These are phyloP conservation scores for Portunus trituberculatus DNA, from an alignment of 1,140 invertebrate species.

Conservation along the genomic window DNA sequence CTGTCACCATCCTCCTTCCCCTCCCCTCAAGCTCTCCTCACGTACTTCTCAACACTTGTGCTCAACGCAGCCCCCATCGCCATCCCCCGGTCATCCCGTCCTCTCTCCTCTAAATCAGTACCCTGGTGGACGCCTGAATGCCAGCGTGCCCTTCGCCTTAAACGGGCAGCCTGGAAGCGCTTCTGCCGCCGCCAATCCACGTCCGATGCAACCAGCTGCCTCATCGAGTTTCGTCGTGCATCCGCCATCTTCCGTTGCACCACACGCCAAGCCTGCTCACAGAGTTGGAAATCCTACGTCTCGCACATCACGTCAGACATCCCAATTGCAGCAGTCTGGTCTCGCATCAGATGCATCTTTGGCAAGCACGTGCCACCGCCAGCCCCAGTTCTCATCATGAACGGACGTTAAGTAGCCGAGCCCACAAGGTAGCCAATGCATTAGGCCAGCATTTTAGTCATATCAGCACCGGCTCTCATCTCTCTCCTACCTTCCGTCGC, in stretches of 20 bases:
- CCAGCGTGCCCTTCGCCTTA: neutral
- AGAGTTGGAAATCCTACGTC: neutral
- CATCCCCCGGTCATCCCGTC: neutral
- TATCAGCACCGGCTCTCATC: no score
- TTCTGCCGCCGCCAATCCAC: neutral
- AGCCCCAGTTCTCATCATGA: neutral
- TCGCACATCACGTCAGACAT: neutral
- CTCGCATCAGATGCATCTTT: neutral
- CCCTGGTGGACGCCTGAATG: conserved; percentile 11
- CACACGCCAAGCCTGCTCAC: neutral
- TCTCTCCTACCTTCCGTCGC: neutral
- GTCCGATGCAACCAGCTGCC: neutral
- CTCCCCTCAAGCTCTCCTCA: no score
- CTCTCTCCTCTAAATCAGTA: neutral
- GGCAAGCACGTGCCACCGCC: neutral
- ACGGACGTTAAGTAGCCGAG: neutral
- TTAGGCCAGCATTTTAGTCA: conserved; percentile 1
- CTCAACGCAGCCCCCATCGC: neutral
- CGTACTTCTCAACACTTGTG: neutral
- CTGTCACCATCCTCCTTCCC: no score
- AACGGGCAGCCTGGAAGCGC: neutral
- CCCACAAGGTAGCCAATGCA: neutral
- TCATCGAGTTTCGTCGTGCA: neutral
- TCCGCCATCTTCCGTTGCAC: neutral
- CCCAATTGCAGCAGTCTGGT: neutral